Base-by-base conservation (phyloP, 2,113 vertebrate genomes). In the Meriones unguiculatus region DNA sequence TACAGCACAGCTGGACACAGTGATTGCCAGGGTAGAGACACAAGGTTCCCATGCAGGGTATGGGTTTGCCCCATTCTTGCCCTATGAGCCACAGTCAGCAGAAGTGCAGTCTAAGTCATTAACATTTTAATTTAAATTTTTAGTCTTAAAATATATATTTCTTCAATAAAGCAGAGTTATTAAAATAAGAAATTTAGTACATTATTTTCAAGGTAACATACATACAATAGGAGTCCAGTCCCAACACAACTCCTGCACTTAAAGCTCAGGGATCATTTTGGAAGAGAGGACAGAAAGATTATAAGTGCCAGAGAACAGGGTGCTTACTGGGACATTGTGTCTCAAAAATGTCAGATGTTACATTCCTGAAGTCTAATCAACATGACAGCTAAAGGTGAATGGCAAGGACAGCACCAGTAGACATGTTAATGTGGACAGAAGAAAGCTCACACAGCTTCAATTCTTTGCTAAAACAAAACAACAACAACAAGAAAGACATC, bases 1-100 rank as follows among this genome's bases (percentile, higher is more conserved):
- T 17, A 25, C 41, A 35, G 62, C 46, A 52, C 0, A 25, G 28
- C 10, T n/a, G 7, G 72, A 14, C 2, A 38, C 13, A 41, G 17
- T 38, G 25, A 46, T 52, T 7, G 15, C 2, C 32, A 2, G 7
- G 10, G 25, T 3, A 24, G 25, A 13, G 4, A 3, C 7, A 38
- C 13, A 50, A 65, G 6, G 12, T 62, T 62, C 41, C 77, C 20
- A 38, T 3, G 75, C 11, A 85, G 0, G 20, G 5, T 15, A 50
- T 0, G 1, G 15, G 77, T 32, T 15, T 50, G 6, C 32, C 70
- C 7, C 24, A 10, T 1, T 67, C 22, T 64, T 62, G 41, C 15
- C 24, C 14, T n/a, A 13, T 46, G 25, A 30, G 24, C 15, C 41
- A 50, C 38, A 50, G 41, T 77, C 41, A 77, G 7, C 41, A 76